phyloP scores from a whole-genome alignment of 2,797 vertebrate species.

The Rhinophrynus dorsalis region DNA sequence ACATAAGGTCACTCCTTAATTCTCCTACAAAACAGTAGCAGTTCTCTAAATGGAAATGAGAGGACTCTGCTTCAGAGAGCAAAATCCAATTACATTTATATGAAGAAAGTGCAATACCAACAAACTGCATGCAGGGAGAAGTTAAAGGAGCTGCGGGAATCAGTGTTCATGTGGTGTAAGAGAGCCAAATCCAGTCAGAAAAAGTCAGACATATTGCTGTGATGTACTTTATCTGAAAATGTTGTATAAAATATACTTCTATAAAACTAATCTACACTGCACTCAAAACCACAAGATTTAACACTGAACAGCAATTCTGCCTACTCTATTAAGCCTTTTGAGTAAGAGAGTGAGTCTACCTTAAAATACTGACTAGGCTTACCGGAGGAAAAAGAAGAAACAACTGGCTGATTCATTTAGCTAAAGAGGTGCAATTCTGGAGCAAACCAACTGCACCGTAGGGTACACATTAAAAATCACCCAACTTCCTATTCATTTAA shows the following conservation, averaged over 20 bases:
- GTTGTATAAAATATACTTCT: not conserved
- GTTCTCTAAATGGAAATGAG: constrained; percentile 12
- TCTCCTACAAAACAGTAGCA: not conserved
- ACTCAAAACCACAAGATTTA: no score
- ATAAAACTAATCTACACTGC: not conserved
- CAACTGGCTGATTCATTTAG: no score
- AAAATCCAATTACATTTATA: constrained; percentile 11
- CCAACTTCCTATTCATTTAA: no score
- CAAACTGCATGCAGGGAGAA: constrained; percentile 22
- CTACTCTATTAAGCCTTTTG: no score
- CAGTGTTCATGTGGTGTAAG: not conserved
- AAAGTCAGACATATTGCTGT: not conserved
- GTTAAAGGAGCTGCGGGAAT: not conserved
- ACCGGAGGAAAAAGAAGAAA: no score
- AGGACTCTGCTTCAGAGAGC: constrained; percentile 1
- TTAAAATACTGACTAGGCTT: no score
- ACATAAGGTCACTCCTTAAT: not conserved
- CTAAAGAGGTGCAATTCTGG: no score
- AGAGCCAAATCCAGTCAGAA: not conserved
- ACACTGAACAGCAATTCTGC: no score
- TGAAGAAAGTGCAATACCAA: not conserved
- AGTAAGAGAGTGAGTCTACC: no score
- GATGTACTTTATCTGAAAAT: not conserved
- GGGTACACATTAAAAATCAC: no score
- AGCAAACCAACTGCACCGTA: no score